Evolutionary conservation across 1,140 invertebrate species (phyloP), one percentile per base, ranked within the genome.

Genomic region (Chrysoperla carnea): DNA sequence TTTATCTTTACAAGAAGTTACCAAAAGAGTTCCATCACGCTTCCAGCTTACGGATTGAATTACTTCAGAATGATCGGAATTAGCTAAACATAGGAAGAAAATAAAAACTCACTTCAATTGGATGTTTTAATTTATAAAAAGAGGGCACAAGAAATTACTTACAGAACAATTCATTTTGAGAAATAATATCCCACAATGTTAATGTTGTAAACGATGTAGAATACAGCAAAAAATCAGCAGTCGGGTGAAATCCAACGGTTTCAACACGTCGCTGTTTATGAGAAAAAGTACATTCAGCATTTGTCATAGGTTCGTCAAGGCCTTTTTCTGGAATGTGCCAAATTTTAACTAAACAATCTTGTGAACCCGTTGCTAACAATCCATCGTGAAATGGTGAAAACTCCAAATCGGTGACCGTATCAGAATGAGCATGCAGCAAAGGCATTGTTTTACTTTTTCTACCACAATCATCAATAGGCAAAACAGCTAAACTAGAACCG

Each of bases 301-400:
- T 81, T 29, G 75, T 76, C 0, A 87, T 54, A n/a, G 81, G 80
- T 60, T 82, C 76, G 55, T 81, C 74, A 35, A 89, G 58, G 4
- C 84, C 84, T 47, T 72, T 70, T 51, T 78, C 77, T 11, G 84
- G 84, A 59, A 89, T 85, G 47, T 83, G 73, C 85, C 85, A 89
- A 28, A 89, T 66, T 67, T 88, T 88, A 5, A 89, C 84, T 63
- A 84, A 70, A 54, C 82, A 86, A 65, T 95, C 90, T 62, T 88
- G 84, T 29, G 89, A 91, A 38, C 86, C 84, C 40, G 89, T 93
- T 8, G 86, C 78, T 45, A 95, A 61, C 15, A 94, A 64, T 17
- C 85, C 84, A 69, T 93, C 89, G 62, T 94, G 85, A 65, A 93
- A 93, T 31, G 88, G 90, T 35, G 86, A 92, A 56, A 95, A 94